phyloP scores from a whole-genome alignment of 2,797 vertebrate genomes.

The Peromyscus eremicus region DNA sequence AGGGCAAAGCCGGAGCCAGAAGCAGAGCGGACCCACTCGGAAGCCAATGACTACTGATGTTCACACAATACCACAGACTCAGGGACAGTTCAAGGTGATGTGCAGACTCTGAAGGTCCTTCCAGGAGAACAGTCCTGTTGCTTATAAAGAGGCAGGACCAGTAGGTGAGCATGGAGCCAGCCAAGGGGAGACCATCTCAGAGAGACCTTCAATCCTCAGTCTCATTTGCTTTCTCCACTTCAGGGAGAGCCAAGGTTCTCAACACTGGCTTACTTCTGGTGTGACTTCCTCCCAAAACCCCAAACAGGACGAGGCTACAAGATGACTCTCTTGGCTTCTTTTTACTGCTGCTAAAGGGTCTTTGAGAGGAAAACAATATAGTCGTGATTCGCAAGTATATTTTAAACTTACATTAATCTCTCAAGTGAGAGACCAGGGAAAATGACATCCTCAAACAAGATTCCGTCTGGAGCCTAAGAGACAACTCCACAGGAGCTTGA shows the following conservation, averaged over 20 bases:
- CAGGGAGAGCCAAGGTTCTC: neutral
- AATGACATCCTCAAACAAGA: neutral
- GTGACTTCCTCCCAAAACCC: neutral
- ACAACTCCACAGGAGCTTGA: neutral
- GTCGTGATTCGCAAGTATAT: neutral
- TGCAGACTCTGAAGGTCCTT: neutral
- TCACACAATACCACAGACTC: neutral
- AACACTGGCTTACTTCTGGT: neutral
- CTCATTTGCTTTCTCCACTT: neutral
- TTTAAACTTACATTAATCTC: constrained; percentile 5
- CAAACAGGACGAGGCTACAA: neutral
- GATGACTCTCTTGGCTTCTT: neutral
- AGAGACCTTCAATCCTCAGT: neutral
- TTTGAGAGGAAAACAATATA: neutral
- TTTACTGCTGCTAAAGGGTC: neutral
- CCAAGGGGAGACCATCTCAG: accelerated
- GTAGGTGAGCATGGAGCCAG: neutral
- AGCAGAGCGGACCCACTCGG: neutral
- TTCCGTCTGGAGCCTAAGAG: neutral
- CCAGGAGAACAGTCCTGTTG: neutral
- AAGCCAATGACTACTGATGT: neutral
- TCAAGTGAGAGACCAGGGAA: neutral
- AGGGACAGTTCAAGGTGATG: neutral
- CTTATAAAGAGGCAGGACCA: neutral
- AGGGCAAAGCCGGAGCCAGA: neutral